phyloP scores from a whole-genome alignment of 2,797 vertebrate species.

The Carapus acus region DNA sequence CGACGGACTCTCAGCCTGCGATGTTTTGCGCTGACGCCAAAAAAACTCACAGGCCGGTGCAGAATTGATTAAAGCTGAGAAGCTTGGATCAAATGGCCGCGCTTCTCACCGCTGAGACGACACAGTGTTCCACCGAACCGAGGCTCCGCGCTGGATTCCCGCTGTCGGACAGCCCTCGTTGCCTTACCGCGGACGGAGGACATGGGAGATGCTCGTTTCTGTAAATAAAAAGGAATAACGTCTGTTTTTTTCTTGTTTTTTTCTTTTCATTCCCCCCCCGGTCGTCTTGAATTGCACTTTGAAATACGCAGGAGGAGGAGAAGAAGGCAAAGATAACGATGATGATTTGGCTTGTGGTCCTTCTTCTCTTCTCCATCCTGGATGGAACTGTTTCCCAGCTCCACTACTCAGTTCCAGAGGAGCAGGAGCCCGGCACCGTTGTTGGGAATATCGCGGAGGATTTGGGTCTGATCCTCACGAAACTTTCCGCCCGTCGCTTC shows the following conservation, averaged over 20 bases:
- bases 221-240: slow-evolving; percentile 64
- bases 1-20: slow-evolving; percentile 59
- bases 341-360: slow-evolving; percentile 87
- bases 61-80: slow-evolving; percentile 67
- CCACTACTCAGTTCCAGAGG: slow-evolving; percentile 92
- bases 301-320: slow-evolving; percentile 64
- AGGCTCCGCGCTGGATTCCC: slow-evolving; percentile 56
- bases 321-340: too few relatives aligned
- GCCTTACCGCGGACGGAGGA: slow-evolving; percentile 64
- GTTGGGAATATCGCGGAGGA: slow-evolving; percentile 99
- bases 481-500: slow-evolving; percentile 95
- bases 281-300: slow-evolving; percentile 65
- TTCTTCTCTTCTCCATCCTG: slow-evolving; percentile 81
- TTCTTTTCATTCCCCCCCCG: too few relatives aligned
- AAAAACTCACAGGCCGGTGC: slow-evolving; percentile 65
- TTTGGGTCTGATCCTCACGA: slow-evolving; percentile 96
- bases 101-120: slow-evolving; percentile 65
- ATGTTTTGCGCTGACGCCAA: slow-evolving; percentile 69
- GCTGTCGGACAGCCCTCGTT: slow-evolving; percentile 52
- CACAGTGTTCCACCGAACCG: slow-evolving; percentile 68
- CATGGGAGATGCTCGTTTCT: slow-evolving; percentile 58
- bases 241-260: slow-evolving; percentile 26
- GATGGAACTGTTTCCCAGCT: slow-evolving; percentile 87
- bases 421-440: slow-evolving; percentile 93
- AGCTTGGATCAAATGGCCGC: slow-evolving; percentile 74